These are phyloP conservation scores for Acestrorhynchus altus DNA, from an alignment of 2,797 vertebrate genomes.

Conservation along the genomic window DNA sequence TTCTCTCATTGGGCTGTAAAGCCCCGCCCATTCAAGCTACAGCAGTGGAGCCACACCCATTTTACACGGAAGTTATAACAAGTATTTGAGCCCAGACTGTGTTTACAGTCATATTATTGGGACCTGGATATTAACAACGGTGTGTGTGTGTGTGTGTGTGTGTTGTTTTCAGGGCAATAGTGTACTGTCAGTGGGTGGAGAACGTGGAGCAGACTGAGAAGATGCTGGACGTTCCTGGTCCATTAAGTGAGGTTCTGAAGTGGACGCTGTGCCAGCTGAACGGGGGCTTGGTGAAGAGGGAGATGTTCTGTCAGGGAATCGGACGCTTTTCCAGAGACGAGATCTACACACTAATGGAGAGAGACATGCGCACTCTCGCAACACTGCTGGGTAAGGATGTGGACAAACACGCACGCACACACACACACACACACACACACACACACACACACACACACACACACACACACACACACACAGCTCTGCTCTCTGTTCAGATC, in stretches of 20 bases:
- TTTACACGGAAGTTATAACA: no score
- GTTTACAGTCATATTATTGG: no score
- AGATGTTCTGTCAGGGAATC: slow-evolving; percentile 97
- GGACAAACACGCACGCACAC: no score
- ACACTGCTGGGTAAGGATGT: slow-evolving; percentile 86
- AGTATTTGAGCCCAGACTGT: no score
- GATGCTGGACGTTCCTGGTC: slow-evolving; percentile 90
- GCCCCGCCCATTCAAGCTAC: no score
- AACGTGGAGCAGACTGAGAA: slow-evolving; percentile 94
- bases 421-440: no score
- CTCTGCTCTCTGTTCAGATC: no score
- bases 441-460: no score
- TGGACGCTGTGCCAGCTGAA: slow-evolving; percentile 95
- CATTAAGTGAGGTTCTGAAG: slow-evolving; percentile 91
- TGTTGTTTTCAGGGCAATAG: slow-evolving; percentile 84
- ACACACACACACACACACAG: no score
- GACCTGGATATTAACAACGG: background rate
- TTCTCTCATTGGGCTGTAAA: no score
- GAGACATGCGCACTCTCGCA: slow-evolving; percentile 95
- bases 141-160: slow-evolving; percentile 13
- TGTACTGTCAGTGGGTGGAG: slow-evolving; percentile 99
- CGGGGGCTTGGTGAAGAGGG: slow-evolving; percentile 91
- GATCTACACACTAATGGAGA: slow-evolving; percentile 95
- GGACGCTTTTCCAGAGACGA: slow-evolving; percentile 95
- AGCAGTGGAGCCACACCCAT: no score